A percentile compares a stretch with the other conserved stretches of the same genome.
phyloP scores from a whole-genome alignment of 2,888 invertebrate genomes.

The Mesorhabditis spiculigera region DNA sequence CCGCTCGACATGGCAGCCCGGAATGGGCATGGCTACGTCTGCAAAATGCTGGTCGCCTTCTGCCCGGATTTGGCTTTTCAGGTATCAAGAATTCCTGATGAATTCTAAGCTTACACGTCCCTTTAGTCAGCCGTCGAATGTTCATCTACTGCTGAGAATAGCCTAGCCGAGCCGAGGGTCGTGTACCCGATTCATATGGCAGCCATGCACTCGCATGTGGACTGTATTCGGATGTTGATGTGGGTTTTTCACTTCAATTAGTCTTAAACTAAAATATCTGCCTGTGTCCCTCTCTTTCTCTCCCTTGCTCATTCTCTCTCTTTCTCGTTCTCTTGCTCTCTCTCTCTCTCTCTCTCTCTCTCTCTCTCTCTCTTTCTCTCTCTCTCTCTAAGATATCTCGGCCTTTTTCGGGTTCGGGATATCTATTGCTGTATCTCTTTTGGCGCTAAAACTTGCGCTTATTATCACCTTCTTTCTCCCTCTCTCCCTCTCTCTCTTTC shows the following conservation, averaged over 20 bases:
- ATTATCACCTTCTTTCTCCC: no score
- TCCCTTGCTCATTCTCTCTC: no score
- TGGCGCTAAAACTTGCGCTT: no score
- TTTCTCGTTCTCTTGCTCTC: no score
- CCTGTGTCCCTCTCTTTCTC: no score
- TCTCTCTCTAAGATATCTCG: slow-evolving; percentile 64
- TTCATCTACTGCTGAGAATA: slow-evolving; percentile 26
- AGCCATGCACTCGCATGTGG: slow-evolving; percentile 72
- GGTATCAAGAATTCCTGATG: slow-evolving; percentile 12
- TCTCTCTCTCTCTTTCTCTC: not conserved
- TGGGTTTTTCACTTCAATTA: not conserved
- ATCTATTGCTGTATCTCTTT: no score
- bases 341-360: not conserved
- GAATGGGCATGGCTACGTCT: slow-evolving; percentile 56
- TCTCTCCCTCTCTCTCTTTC: no score
- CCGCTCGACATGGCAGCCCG: slow-evolving; percentile 90
- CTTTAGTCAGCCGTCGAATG: slow-evolving; percentile 32
- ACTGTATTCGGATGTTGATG: slow-evolving; percentile 45
- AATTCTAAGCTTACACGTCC: not conserved
- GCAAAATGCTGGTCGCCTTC: slow-evolving; percentile 29
- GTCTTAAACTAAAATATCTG: not conserved
- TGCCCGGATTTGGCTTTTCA: slow-evolving; percentile 45
- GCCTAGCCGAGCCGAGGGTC: slow-evolving; percentile 20
- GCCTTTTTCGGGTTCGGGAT: no score
- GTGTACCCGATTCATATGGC: slow-evolving; percentile 74